Conservation (phyloP, 2,113 vertebrate genomes). For the Pteropus alecto region DNA sequence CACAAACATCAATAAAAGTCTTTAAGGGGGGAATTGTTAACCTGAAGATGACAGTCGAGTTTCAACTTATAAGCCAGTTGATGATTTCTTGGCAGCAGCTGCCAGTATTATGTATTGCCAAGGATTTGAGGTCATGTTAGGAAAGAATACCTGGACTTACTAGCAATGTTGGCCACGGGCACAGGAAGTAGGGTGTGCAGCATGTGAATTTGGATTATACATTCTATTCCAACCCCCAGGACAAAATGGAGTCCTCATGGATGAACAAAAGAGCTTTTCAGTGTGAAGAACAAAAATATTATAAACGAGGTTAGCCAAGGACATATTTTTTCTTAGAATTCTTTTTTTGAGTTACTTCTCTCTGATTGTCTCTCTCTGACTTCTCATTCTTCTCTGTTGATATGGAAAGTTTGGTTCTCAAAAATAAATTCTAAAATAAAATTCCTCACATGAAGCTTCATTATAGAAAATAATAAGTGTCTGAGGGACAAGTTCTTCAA, state of each 20-base stretch:
- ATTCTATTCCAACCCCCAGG: neutral
- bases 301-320: neutral
- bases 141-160: neutral
- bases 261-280: neutral
- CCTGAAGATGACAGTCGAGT: neutral
- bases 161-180: neutral
- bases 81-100: neutral
- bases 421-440: conserved; percentile 15
- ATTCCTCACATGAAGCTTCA: neutral
- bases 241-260: neutral
- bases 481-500: conserved; percentile 11
- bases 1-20: neutral
- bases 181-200: neutral
- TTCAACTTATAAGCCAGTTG: neutral
- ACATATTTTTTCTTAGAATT: neutral
- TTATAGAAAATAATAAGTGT: neutral
- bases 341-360: neutral
- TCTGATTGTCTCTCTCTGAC: neutral
- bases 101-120: neutral
- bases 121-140: neutral
- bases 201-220: neutral
- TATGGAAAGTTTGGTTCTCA: neutral
- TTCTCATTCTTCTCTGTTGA: neutral
- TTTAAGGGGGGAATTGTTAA: neutral
- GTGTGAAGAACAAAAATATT: neutral